Base-by-base conservation (phyloP, 1,140 invertebrate genomes). In the Melitaea cinxia region DNA sequence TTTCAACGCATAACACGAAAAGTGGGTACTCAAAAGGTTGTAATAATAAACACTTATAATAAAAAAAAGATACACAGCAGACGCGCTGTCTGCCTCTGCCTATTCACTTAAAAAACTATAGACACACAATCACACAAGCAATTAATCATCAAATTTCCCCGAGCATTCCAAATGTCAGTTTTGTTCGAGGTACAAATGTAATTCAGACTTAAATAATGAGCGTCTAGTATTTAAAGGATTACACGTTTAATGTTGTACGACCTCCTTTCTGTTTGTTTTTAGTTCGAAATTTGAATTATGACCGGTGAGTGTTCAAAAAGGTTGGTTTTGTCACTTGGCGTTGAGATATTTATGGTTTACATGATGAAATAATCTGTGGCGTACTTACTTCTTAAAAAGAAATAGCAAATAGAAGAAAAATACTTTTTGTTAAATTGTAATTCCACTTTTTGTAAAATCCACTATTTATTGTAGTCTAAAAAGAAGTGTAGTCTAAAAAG, bases 171-270 rank as follows among this genome's bases (percentile, higher is more conserved):
- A 49, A 54, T 67, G 62, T 60, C 57, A 59, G 35, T 30, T 42
- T 54, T 56, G 39, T 61, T 58, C 9, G 53, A 58, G 12, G 1
- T 17, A 42, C 37, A 59, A 55, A 53, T 65, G 49, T 56, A 56
- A 64, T 64, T 69, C 39, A 54, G 17, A 21, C 39, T 49, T 67
- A 50, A 68, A 21, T 63, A 52, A 70, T 70, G 33, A 37, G 42
- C n/a, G 14, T 35, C 3, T 55, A 50, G 52, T 50, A 60, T 60
- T 58, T 39, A 65, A 53, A 24, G 50, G 58, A 60, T 60, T 60
- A 60, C 58, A 52, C n/a, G 15, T 60, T 52, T 52, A 49, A 12
- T 53, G 19, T 60, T 50, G 47, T 50, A 52, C 19, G 58, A 52
- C 47, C 42, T 33, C 23, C 28, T 60, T 60, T 52, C 42, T 47